Evolutionary conservation across 2,113 vertebrate genomes (phyloP), one percentile per base, ranked within the genome.

Genomic region (Genyomyrus donnyi): DNA sequence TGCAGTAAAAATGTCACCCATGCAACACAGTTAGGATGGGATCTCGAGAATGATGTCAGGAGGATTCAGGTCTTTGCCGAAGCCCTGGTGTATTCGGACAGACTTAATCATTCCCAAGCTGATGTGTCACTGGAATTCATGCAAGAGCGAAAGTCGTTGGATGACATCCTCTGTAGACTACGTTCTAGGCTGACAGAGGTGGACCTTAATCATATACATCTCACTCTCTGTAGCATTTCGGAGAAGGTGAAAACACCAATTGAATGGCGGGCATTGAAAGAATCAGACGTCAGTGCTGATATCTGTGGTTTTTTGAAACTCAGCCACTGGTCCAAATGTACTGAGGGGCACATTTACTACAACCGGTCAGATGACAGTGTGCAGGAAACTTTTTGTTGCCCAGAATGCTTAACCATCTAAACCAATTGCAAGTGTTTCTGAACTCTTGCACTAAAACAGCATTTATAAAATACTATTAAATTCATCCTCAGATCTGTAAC

Each of bases 261-360:
- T 8, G 50, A 35, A 8, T 17, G 27, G 39, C 46, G 3, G n/a
- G 48, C 74, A 1, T 87, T 8, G 62, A 83, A 88, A 10, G 80
- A 83, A 46, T 35, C 50, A 50, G 21, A 84, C 5, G 0, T 9
- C n/a, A 21, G 17, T 19, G 17, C 27, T 53, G 17, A 62, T 46
- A 27, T 52, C 83, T 88, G 48, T 49, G 11, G 8, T 39, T 90
- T 88, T 45, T 83, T 91, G 1, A 88, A 88, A 27, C 87, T 83
- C 6, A 88, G 85, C 50, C 85, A 90, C 42, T 92, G 90, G 90
- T 88, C 85, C 86, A 66, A 52, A 31, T 92, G 89, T 58, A 80
- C 46, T 24, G 8, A 39, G 24, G 91, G 90, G 9, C 80, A 90
- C 35, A 31, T 90, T 19, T 90, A 90, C 80, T 70, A 58, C 39